phyloP scores from a whole-genome alignment of 2,113 vertebrate genomes.

The Gambusia affinis region DNA sequence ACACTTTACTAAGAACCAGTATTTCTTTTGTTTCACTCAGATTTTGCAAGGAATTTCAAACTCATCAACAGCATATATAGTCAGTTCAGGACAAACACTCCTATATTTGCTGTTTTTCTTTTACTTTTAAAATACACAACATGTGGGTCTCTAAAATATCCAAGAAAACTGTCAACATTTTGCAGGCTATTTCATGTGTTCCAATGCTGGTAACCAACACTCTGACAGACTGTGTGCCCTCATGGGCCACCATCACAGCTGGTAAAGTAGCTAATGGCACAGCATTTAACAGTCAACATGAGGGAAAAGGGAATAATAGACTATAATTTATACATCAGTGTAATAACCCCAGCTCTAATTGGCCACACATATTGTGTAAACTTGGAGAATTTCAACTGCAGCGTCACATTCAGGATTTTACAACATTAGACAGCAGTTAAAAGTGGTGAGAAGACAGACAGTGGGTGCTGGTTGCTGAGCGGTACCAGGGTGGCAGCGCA shows the following conservation, averaged over 20 bases:
- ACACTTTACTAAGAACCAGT: no score
- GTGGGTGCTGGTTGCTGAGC: conserved; percentile 53
- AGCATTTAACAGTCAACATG: conserved; percentile 74
- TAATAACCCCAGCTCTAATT: conserved; percentile 79
- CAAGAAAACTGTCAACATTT: conserved; percentile 50
- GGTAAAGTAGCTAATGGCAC: conserved; percentile 75
- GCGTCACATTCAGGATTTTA: conserved; percentile 55
- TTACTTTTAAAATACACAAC: conserved; percentile 47
- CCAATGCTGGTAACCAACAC: conserved; percentile 45
- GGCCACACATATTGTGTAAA: conserved; percentile 80
- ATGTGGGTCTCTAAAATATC: conserved; percentile 49
- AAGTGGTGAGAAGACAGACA: conserved; percentile 59
- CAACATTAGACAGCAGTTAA: conserved; percentile 69
- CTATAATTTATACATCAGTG: conserved; percentile 77
- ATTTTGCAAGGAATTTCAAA: neutral
- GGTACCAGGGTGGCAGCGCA: conserved; percentile 59
- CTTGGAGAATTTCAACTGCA: conserved; percentile 49
- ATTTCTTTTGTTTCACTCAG: conserved; percentile 19
- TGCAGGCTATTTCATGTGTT: conserved; percentile 54
- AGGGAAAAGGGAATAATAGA: conserved; percentile 73
- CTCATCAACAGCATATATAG: neutral
- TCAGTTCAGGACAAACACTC: conserved; percentile 25
- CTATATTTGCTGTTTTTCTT: conserved; percentile 40
- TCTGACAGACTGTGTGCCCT: conserved; percentile 66
- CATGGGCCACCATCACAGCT: conserved; percentile 67